A percentile compares a stretch with the other conserved stretches of the same genome.
phyloP scores from a whole-genome alignment of 1,140 invertebrate species.

The Danaus melanippus region DNA sequence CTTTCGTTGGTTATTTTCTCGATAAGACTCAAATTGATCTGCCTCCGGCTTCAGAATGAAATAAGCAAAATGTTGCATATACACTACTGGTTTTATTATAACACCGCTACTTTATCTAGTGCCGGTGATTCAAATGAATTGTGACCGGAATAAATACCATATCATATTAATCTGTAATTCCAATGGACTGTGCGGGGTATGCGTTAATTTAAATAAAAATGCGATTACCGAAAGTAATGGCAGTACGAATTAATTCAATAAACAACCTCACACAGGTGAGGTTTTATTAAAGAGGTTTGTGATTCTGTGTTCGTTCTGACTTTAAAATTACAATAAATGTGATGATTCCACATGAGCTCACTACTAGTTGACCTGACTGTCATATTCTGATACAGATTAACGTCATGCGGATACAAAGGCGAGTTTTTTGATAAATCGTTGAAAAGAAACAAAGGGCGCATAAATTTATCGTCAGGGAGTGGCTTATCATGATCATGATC shows the following conservation, averaged over 20 bases:
- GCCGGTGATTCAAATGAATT: background rate
- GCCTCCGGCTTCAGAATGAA: constrained; percentile 47
- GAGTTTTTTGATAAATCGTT: constrained; percentile 60
- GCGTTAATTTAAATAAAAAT: too few species aligned
- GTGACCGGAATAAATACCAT: too few species aligned
- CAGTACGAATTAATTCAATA: too few species aligned
- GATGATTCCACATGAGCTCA: too few species aligned
- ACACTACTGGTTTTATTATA: constrained; percentile 49
- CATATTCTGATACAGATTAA: constrained; percentile 25
- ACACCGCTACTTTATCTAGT: constrained; percentile 29
- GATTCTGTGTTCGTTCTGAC: too few species aligned
- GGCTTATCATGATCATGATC: constrained; percentile 59
- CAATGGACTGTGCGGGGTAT: too few species aligned
- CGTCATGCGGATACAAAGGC: constrained; percentile 28
- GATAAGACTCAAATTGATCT: constrained; percentile 57
- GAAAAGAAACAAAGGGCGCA: constrained; percentile 67
- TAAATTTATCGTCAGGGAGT: constrained; percentile 57
- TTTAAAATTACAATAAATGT: too few species aligned
- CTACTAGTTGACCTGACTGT: constrained; percentile 24
- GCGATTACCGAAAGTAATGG: too few species aligned
- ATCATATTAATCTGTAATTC: too few species aligned
- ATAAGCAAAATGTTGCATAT: constrained; percentile 50
- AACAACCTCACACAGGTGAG: too few species aligned
- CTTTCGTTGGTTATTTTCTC: constrained; percentile 56
- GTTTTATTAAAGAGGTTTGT: too few species aligned